A percentile compares a stretch with the other conserved stretches of the same genome.
Conservation (phyloP, 2,797 vertebrate species). For the Pelodytes ibericus region DNA sequence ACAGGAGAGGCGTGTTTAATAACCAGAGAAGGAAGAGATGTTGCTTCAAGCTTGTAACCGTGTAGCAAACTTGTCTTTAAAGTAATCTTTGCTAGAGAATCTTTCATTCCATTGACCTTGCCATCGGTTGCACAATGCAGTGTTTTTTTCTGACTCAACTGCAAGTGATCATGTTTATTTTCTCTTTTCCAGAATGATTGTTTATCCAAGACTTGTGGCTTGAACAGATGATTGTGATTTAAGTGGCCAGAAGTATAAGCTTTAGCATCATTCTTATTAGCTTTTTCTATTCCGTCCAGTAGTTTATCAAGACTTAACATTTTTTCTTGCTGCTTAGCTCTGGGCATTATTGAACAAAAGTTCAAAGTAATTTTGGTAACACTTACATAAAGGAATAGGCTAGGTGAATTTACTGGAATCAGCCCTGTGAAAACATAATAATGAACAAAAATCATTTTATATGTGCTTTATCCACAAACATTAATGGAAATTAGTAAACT, state of each 20-base stretch:
- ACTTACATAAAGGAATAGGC: too few relatives aligned
- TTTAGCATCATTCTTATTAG: constrained; percentile 68
- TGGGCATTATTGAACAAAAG: not conserved
- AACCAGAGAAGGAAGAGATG: not conserved
- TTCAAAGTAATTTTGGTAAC: too few relatives aligned
- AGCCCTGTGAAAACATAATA: too few relatives aligned
- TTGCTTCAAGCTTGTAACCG: not conserved
- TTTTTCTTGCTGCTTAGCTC: constrained; percentile 3
- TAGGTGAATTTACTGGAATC: too few relatives aligned
- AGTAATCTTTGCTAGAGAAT: constrained; percentile 58
- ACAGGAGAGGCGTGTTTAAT: not conserved
- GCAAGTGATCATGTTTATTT: constrained; percentile 38
- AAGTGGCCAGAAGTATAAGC: constrained; percentile 71
- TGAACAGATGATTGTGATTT: constrained; percentile 68
- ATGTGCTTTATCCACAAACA: too few relatives aligned
- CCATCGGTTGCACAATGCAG: not conserved
- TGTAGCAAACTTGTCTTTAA: constrained; percentile 38
- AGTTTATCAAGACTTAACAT: constrained; percentile 51
- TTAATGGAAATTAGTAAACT: too few relatives aligned
- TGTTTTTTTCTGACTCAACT: not conserved
- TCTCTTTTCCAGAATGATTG: constrained; percentile 60
- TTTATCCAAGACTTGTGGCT: constrained; percentile 55
- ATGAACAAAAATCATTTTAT: too few relatives aligned
- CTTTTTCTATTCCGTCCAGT: constrained; percentile 67
- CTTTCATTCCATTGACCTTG: constrained; percentile 58